These are phyloP conservation scores for Anas platyrhynchos DNA, from an alignment of 2,113 vertebrate species.

Conservation along the genomic window DNA sequence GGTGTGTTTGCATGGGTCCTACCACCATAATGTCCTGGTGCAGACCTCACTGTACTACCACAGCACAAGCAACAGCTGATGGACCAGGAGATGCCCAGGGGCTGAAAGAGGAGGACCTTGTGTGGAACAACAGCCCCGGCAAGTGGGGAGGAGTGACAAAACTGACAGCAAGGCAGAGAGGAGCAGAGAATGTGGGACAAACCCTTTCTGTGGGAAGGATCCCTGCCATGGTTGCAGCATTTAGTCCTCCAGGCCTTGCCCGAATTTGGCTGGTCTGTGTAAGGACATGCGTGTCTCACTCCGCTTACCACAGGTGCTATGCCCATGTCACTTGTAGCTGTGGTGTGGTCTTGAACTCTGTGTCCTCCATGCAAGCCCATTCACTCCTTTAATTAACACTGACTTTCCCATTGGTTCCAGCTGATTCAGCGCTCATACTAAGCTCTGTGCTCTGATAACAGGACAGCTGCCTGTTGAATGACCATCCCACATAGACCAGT, in stretches of 20 bases:
- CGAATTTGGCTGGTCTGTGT: background rate
- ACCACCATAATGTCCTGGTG: background rate
- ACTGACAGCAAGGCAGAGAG: background rate
- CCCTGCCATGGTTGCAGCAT: background rate
- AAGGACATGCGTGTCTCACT: background rate
- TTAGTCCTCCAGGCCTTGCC: background rate
- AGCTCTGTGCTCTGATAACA: background rate
- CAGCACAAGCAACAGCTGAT: background rate
- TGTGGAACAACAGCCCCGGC: rapidly evolving
- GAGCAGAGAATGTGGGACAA: background rate
- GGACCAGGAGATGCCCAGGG: background rate
- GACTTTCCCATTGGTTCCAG: background rate
- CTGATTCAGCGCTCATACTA: background rate
- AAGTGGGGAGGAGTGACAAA: background rate
- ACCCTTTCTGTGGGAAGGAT: background rate
- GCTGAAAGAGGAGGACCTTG: background rate
- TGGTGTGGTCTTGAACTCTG: background rate
- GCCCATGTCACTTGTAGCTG: background rate
- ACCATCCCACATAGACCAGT: background rate
- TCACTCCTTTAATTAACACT: background rate
- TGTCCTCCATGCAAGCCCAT: background rate
- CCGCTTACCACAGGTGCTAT: background rate
- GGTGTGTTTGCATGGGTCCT: background rate
- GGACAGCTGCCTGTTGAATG: background rate
- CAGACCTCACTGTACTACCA: background rate